phyloP scores from a whole-genome alignment of 2,113 vertebrate species.

The Hypanus sabinus region DNA sequence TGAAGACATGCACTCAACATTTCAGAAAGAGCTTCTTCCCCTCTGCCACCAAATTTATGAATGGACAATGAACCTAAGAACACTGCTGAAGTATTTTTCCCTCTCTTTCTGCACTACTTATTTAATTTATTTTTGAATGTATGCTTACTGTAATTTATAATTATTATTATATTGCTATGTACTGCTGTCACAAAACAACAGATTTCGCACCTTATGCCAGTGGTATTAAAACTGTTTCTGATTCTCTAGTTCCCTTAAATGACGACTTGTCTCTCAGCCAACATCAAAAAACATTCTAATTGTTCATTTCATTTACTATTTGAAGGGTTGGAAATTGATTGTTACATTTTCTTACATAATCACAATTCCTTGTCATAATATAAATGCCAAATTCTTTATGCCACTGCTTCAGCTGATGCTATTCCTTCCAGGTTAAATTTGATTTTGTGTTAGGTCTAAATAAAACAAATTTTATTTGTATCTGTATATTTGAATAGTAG shows the following conservation, averaged over 20 bases:
- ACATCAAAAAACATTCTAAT: neutral
- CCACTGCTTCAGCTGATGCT: neutral
- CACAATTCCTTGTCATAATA: neutral
- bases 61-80: too few species aligned
- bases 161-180: too few species aligned
- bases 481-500: neutral
- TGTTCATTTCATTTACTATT: neutral
- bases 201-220: too few species aligned
- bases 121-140: too few species aligned
- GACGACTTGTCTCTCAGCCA: neutral
- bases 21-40: too few species aligned
- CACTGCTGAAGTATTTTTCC: too few species aligned
- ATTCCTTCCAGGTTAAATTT: neutral
- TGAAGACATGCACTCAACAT: too few species aligned
- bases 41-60: too few species aligned
- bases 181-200: too few species aligned
- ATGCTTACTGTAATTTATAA: too few species aligned
- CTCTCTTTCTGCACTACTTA: too few species aligned
- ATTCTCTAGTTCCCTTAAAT: neutral
- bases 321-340: neutral
- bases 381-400: neutral
- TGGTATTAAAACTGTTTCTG: too few species aligned
- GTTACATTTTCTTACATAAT: neutral
- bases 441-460: neutral
- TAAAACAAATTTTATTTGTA: neutral